Evolutionary conservation across 2,113 vertebrate species (phyloP).

Genomic region (Trachemys scripta): DNA sequence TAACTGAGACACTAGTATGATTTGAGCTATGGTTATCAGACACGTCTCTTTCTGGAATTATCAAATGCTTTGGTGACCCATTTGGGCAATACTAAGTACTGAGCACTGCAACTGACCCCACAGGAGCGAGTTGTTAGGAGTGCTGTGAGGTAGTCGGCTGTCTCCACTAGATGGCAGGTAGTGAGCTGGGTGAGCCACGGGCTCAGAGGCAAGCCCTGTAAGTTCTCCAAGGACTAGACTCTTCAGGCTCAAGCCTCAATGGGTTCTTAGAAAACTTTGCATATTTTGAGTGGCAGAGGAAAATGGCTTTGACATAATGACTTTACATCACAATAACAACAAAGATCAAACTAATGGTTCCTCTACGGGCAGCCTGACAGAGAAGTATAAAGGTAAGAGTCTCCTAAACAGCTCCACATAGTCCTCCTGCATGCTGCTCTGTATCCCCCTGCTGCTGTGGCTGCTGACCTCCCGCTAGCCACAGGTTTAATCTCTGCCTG

Average conservation of each 20-base stretch:
- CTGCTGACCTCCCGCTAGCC: not conserved
- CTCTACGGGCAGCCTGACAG: not conserved
- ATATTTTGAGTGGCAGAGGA: not conserved
- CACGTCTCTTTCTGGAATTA: not conserved
- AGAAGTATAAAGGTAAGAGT: not conserved
- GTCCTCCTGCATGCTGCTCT: not conserved
- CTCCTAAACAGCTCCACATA: not conserved
- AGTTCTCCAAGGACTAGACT: not conserved
- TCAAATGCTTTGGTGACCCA: not conserved
- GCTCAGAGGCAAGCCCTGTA: not conserved
- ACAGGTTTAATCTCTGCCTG: not conserved
- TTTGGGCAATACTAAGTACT: not conserved
- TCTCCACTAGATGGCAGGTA: not conserved
- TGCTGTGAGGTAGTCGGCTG: not conserved
- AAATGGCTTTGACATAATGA: not conserved
- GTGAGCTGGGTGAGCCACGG: not conserved
- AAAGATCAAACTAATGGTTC: not conserved
- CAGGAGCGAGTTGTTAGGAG: not conserved
- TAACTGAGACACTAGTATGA: not conserved
- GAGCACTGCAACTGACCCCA: not conserved
- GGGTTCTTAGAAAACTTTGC: not conserved
- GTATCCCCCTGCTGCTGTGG: not conserved
- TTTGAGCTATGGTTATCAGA: not conserved
- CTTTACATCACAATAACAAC: not conserved
- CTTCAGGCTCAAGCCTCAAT: not conserved